Evolutionary conservation across 2,888 invertebrate genomes (phyloP), one percentile per base, ranked within the genome.

Genomic region (Epinotia nisella): DNA sequence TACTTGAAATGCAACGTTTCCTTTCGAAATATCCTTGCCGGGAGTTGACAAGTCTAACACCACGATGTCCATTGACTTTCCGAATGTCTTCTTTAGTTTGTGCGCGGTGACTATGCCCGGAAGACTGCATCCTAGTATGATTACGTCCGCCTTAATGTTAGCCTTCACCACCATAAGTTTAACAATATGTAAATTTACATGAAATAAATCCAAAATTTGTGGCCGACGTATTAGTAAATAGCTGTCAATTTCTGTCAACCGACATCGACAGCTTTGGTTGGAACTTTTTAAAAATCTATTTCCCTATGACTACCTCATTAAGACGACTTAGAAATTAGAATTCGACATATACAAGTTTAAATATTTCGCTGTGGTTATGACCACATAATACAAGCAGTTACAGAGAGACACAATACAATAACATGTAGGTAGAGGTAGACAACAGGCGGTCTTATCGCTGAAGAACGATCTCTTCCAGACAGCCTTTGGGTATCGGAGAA

Each of bases 101-200:
- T 93, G 89, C 0, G 93, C 93, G 0, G 90, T 85, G 10, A 94
- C 90, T 35, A 92, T 89, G 1, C 93, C 93, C 5, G 93, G 90
- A 1, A 93, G 84, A 61, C 86, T 91, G 77, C 91, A 90, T 83
- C 93, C 93, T 76, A 93, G 77, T 53, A 93, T 86, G 41, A 93
- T 92, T 7, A 93, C 87, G 74, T 93, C 93, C 10, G 90, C 92
- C 75, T 84, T 85, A 17, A 92, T 81, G 67, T 83, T 81, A 13
- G 79, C 81, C 69, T 81, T 58, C 13, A 45, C 56, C 21, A 58
- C 58, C 51, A 58, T 56, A 39, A 58, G 58, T n/a, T 58, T 64
- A n/a, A 58, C 49, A 55, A 21, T 61, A 2, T 49, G 10, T 24
- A 49, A n/a, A 49, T 19, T 41, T 62, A 62, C 49, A 24, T 49